Evolutionary conservation across 2,888 invertebrate species (phyloP), one percentile per base, ranked within the genome.

Genomic region (Tenthredo notha): DNA sequence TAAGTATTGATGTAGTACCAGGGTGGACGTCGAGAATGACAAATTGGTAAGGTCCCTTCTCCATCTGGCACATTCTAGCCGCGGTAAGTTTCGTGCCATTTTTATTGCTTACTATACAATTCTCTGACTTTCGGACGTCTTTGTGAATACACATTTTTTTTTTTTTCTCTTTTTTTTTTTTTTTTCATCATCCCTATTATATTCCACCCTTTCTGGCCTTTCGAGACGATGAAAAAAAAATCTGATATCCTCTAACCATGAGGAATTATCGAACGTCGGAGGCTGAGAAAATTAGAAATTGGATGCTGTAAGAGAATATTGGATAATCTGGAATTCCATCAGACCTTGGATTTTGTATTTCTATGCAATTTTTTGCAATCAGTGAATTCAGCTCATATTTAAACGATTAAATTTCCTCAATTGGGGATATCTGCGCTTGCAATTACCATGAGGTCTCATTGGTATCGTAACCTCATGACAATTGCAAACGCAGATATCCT

Each of bases 21-120:
- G 21, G 33, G 33, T 47, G 43, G 43, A 21, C 29, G 77, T 77
- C 77, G 9, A 33, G 77, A 54, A 77, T 77, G 77, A 77, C 77
- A 77, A 77, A 77, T 77, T 77, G 47, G 50, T 50, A 77, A 33
- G 77, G 33, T 50, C 54, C 29, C 54, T n/a, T 54, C 54, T 54
- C n/a, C n/a, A 7, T n/a, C 54, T 54, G 5, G n/a, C 0, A 29
- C 33, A 2, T 18, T 77, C 7, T 29, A 54, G n/a, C 50, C 29
- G 54, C n/a, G 18, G 50, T 33, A 50, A 29, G n/a, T 77, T 77
- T 50, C 50, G n/a, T 50, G 29, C 33, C 54, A 77, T 77, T 77
- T 77, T 77, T 77, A 77, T 77, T 77, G 77, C 47, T 50, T 33
- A 77, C 50, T 33, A 77, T 54, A 77, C 77, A 50, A 77, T 77